phyloP scores from a whole-genome alignment of 2,888 invertebrate species.

The Eulithis prunata region DNA sequence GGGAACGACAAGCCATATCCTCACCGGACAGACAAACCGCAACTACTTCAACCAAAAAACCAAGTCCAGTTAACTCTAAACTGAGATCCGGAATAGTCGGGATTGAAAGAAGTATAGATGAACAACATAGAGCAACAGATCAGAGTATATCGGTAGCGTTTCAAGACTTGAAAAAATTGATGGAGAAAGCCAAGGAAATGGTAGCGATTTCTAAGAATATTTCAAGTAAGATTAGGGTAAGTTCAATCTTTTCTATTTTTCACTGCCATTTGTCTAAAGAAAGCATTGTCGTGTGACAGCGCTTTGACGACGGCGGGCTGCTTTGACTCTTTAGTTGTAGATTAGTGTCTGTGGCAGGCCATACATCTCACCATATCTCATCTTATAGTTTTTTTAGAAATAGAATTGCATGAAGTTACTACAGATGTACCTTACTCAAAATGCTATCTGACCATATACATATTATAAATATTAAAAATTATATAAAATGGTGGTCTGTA shows the following conservation, averaged over 20 bases:
- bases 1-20: constrained; percentile 80
- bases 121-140: constrained; percentile 95
- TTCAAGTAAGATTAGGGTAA: constrained; percentile 93
- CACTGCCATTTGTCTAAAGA: too few relatives aligned
- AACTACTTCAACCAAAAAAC: constrained; percentile 55
- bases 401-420: too few relatives aligned
- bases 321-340: too few relatives aligned
- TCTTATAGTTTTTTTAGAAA: too few relatives aligned
- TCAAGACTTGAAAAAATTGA: constrained; percentile 96
- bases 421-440: too few relatives aligned
- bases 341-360: too few relatives aligned
- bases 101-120: constrained; percentile 96
- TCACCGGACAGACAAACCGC: constrained; percentile 46
- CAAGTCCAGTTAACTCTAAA: constrained; percentile 83
- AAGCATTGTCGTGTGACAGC: too few relatives aligned
- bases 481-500: neutral
- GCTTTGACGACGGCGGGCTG: too few relatives aligned
- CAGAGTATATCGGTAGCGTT: constrained; percentile 97
- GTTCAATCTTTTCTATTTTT: constrained; percentile 8
- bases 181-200: constrained; percentile 99
- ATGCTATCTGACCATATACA: too few relatives aligned
- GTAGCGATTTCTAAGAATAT: constrained; percentile 96
- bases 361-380: too few relatives aligned
- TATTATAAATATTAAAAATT: too few relatives aligned
- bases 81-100: constrained; percentile 96